Conservation (phyloP, 2,797 vertebrate species). For the Sebastolobus alascanus region DNA sequence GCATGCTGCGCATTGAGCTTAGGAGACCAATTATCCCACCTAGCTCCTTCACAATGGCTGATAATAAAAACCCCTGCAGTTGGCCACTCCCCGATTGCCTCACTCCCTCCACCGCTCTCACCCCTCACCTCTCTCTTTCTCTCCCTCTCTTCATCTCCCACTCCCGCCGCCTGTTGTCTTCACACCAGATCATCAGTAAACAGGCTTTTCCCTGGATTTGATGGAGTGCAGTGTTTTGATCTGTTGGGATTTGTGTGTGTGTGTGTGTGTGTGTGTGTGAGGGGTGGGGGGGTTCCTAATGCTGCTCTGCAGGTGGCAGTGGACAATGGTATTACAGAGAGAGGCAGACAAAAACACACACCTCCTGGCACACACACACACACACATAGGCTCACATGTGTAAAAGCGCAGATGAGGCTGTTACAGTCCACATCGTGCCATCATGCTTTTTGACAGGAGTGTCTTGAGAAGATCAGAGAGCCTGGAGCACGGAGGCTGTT, state of each 20-base stretch:
- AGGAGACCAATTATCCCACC: slow-evolving; percentile 83
- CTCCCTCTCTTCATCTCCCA: slow-evolving; percentile 24
- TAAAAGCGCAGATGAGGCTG: slow-evolving; percentile 43
- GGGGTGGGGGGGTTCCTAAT: slow-evolving; percentile 21
- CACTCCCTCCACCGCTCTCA: slow-evolving; percentile 39
- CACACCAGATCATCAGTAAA: slow-evolving; percentile 74
- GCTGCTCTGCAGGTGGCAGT: slow-evolving; percentile 76
- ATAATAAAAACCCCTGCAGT: slow-evolving; percentile 72
- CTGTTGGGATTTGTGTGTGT: slow-evolving; percentile 65
- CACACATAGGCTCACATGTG: background rate
- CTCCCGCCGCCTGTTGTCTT: slow-evolving; percentile 63
- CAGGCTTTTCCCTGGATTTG: slow-evolving; percentile 79
- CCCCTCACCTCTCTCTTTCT: slow-evolving; percentile 54
- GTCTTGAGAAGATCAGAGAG: slow-evolving; percentile 65
- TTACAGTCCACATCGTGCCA: slow-evolving; percentile 17
- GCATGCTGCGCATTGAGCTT: slow-evolving; percentile 82
- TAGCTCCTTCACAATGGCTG: slow-evolving; percentile 75
- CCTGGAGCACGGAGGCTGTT: slow-evolving; percentile 54
- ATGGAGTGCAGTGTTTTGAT: slow-evolving; percentile 79
- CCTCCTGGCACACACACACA: background rate
- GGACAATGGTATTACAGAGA: slow-evolving; percentile 66
- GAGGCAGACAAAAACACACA: slow-evolving; percentile 26
- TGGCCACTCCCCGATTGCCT: slow-evolving; percentile 59
- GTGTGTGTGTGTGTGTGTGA: slow-evolving; percentile 31
- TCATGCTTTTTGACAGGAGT: slow-evolving; percentile 55